These are phyloP conservation scores for Microplitis manilae DNA, from an alignment of 2,888 invertebrate genomes.

Conservation along the genomic window DNA sequence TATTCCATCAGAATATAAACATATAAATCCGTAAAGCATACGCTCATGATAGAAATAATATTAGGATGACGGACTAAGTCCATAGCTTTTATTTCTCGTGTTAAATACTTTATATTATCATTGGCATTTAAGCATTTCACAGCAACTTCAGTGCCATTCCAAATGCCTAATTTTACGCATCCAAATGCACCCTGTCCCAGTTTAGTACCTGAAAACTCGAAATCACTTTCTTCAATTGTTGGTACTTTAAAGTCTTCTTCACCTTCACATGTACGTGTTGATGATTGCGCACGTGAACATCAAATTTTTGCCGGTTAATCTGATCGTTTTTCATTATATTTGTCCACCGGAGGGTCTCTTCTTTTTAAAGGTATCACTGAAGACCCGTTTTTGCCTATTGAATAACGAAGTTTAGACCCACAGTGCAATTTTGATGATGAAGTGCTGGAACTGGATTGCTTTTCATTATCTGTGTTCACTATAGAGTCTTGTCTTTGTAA, in stretches of 20 bases:
- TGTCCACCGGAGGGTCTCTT: background rate
- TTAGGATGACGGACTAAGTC: slow-evolving; percentile 40
- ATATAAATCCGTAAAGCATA: slow-evolving; percentile 28
- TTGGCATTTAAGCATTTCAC: slow-evolving; percentile 33
- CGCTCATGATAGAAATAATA: slow-evolving; percentile 35
- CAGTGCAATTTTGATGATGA: background rate
- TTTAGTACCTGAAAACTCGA: background rate
- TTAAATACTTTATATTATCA: slow-evolving; percentile 13
- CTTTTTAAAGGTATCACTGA: background rate
- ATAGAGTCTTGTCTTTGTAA: too few relatives aligned
- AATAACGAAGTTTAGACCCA: background rate
- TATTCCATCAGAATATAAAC: slow-evolving; percentile 44
- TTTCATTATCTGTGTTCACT: background rate
- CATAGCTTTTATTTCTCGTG: slow-evolving; percentile 35
- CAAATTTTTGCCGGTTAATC: background rate
- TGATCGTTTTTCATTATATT: background rate
- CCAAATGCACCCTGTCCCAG: slow-evolving; percentile 1
- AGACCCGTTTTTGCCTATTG: background rate
- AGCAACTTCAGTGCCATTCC: slow-evolving; percentile 33
- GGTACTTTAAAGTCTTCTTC: background rate
- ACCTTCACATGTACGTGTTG: slow-evolving; percentile 5
- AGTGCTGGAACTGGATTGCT: background rate
- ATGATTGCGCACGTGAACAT: background rate
- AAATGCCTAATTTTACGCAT: slow-evolving; percentile 24
- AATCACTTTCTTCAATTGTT: background rate